Evolutionary conservation across 2,888 invertebrate genomes (phyloP), one percentile per base, ranked within the genome.

Genomic region (Trichacis sp.): DNA sequence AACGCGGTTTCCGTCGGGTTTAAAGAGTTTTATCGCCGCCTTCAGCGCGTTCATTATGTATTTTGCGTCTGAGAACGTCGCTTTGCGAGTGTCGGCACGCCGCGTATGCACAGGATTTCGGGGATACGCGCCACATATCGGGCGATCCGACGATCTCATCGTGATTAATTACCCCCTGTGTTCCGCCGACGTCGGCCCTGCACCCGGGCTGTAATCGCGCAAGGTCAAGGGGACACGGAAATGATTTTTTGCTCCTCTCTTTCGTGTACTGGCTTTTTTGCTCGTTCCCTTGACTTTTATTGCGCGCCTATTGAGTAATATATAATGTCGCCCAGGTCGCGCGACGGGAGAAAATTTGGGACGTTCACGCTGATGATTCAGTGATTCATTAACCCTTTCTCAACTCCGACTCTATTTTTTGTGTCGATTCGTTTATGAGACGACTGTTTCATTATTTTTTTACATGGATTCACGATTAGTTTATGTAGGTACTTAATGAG

Each of bases 81-180:
- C 52, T 42, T 56, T 49, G 64, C 58, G 56, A 60, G 55, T 56
- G 68, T 60, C 57, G 68, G 64, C 59, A 63, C 63, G 63, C 62
- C 53, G 43, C 46, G 56, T 42, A 65, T 57, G 64, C 68, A 59
- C 62, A 59, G 57, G 65, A 65, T 69, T 69, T 69, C 60, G 33
- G 65, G 59, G 63, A 62, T 64, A 59, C 68, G 64, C 55, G 61
- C 64, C 61, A 62, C 55, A 62, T 68, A 65, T 65, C 65, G 73
- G 71, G 63, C 74, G 74, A 73, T 76, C 74, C 73, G 75, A 74
- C 76, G 77, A 77, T 77, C 72, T 73, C 72, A 71, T 73, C 71
- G 73, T 82, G 81, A 82, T 83, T 82, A 83, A 82, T 83, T 77
- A 77, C 72, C 76, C 74, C 72, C 69, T 74, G 74, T 77, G 77